These are phyloP conservation scores for Liparis tanakae DNA, from an alignment of 2,797 vertebrate genomes.

Conservation along the genomic window DNA sequence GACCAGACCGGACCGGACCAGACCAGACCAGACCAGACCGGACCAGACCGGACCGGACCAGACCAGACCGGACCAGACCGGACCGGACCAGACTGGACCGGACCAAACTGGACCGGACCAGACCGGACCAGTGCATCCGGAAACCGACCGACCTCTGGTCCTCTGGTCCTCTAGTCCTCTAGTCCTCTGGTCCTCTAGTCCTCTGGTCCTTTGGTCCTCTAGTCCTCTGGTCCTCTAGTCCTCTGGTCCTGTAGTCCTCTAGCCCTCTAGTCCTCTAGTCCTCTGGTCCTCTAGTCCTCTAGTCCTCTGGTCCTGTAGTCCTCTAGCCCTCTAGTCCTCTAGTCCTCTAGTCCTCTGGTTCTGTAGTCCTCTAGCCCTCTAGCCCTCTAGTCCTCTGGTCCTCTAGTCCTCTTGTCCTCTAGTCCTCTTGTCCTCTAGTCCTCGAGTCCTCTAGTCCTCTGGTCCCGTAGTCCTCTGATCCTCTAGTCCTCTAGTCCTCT, in stretches of 20 bases:
- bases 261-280: neutral
- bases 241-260: no score
- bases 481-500: neutral
- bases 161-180: neutral
- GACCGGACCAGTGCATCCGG: neutral
- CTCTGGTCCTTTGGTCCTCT: neutral
- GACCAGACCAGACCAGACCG: neutral
- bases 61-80: neutral
- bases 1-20: neutral
- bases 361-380: no score
- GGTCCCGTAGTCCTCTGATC: no score
- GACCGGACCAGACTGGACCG: neutral
- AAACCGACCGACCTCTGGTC: no score
- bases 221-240: neutral
- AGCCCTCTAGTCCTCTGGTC: neutral
- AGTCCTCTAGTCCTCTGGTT: neutral
- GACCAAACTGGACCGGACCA: neutral
- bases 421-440: neutral
- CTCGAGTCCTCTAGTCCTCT: neutral
- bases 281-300: neutral
- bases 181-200: neutral
- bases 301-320: no score
- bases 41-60: neutral
- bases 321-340: no score
- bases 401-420: neutral